Evolutionary conservation across 2,113 vertebrate species (phyloP).

Genomic region (Barnardius zonarius): DNA sequence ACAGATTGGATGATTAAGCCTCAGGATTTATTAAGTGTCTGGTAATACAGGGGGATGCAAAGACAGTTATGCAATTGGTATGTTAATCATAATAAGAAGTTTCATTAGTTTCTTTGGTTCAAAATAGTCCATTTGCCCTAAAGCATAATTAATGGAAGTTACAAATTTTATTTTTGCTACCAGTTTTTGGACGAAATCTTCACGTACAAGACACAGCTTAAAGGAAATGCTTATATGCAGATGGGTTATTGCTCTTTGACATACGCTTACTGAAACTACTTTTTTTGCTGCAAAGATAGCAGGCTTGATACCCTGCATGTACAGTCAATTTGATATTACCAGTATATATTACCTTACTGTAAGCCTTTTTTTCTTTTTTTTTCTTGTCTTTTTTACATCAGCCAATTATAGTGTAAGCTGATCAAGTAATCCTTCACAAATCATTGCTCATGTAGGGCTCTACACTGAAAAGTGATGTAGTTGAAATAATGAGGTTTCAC

Average conservation of each 20-base stretch:
- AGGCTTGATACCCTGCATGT: constrained; percentile 55
- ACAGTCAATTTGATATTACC: constrained; percentile 60
- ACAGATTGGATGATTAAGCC: background rate
- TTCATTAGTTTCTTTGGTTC: background rate
- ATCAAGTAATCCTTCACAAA: constrained; percentile 59
- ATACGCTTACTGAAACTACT: constrained; percentile 58
- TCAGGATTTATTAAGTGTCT: background rate
- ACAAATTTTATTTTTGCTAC: background rate
- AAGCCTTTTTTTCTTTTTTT: background rate
- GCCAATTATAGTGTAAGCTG: background rate
- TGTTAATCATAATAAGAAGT: background rate
- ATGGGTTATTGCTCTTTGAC: constrained; percentile 64
- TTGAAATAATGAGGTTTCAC: constrained; percentile 64
- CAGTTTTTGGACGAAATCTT: background rate
- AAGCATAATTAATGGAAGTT: background rate
- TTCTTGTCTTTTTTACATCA: background rate
- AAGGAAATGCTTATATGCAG: constrained; percentile 48
- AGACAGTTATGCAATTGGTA: background rate
- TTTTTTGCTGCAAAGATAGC: constrained; percentile 57
- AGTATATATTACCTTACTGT: constrained; percentile 46
- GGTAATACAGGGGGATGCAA: background rate
- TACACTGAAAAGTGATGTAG: constrained; percentile 41
- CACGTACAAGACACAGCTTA: background rate
- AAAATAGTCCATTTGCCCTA: background rate
- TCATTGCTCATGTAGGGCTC: constrained; percentile 5